These are phyloP conservation scores for Prunella himalayana DNA, from an alignment of 2,113 vertebrate genomes.

Conservation along the genomic window DNA sequence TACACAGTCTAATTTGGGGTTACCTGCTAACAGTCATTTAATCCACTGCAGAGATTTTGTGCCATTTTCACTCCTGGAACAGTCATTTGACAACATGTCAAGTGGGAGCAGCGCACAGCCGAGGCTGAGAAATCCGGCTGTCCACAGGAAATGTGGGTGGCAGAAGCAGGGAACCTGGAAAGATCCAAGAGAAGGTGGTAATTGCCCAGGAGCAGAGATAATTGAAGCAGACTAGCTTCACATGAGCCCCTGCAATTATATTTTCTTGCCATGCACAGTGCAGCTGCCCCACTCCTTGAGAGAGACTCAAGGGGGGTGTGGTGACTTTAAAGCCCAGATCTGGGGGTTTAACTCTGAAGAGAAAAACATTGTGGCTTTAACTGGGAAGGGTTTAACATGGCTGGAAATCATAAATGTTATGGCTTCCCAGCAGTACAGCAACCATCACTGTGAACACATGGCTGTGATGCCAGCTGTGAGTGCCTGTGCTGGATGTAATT, in stretches of 20 bases:
- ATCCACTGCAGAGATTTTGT: background rate
- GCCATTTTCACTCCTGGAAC: background rate
- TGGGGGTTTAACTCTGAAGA: background rate
- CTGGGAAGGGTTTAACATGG: background rate
- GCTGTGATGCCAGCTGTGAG: conserved; percentile 29
- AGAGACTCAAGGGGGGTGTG: background rate
- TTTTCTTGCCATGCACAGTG: background rate
- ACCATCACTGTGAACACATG: conserved; percentile 2
- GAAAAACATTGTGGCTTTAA: background rate
- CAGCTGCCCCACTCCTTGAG: background rate
- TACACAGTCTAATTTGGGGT: background rate
- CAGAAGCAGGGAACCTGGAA: background rate
- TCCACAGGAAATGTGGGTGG: background rate
- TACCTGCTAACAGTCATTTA: background rate
- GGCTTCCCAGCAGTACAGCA: background rate
- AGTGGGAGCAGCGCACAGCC: background rate
- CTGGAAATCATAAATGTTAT: background rate
- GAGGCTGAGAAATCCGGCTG: background rate
- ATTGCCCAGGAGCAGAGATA: background rate
- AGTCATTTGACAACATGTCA: background rate
- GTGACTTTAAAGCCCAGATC: background rate
- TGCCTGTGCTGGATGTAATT: conserved; percentile 28
- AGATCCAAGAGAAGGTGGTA: background rate
- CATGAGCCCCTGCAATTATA: background rate
- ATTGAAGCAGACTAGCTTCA: background rate